Evolutionary conservation across 2,888 invertebrate genomes (phyloP).

Genomic region (Zygogramma bicolorata): DNA sequence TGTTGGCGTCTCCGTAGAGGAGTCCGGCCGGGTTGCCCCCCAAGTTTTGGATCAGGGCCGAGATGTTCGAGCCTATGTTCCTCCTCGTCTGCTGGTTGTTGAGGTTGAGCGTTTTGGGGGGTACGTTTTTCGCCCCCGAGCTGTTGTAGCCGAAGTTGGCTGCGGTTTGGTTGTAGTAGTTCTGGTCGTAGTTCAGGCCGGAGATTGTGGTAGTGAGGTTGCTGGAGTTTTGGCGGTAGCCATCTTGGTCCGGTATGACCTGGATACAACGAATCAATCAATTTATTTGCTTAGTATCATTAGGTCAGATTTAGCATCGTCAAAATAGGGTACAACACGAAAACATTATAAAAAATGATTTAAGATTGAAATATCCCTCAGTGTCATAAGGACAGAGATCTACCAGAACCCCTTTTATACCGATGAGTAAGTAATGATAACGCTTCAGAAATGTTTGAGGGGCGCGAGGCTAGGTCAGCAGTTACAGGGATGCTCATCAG

Average conservation of each 20-base stretch:
- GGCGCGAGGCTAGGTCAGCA: too few relatives aligned
- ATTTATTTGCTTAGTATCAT: too few relatives aligned
- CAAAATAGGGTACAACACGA: too few relatives aligned
- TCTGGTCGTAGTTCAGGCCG: constrained; percentile 63
- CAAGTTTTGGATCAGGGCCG: constrained; percentile 68
- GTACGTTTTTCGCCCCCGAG: constrained; percentile 56
- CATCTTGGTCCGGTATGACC: constrained; percentile 68
- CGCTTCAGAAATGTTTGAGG: too few relatives aligned
- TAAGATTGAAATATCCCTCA: too few relatives aligned
- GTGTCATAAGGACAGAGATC: too few relatives aligned
- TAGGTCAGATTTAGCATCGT: too few relatives aligned
- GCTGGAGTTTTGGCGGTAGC: constrained; percentile 55
- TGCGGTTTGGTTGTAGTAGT: constrained; percentile 60
- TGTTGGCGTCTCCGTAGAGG: constrained; percentile 64
- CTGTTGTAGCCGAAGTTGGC: constrained; percentile 51
- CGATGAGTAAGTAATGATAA: too few relatives aligned
- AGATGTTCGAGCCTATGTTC: constrained; percentile 66
- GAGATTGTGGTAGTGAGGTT: constrained; percentile 66
- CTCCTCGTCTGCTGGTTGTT: constrained; percentile 54
- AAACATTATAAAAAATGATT: too few relatives aligned
- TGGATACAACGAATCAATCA: neutral
- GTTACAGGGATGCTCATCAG: too few relatives aligned
- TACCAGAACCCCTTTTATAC: too few relatives aligned
- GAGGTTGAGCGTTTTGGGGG: constrained; percentile 60
- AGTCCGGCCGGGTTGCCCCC: constrained; percentile 65